Evolutionary conservation across 23 tunicate genomes (phyloP), one percentile per base, ranked within the genome.

Genomic region (Halocynthia roretzi): DNA sequence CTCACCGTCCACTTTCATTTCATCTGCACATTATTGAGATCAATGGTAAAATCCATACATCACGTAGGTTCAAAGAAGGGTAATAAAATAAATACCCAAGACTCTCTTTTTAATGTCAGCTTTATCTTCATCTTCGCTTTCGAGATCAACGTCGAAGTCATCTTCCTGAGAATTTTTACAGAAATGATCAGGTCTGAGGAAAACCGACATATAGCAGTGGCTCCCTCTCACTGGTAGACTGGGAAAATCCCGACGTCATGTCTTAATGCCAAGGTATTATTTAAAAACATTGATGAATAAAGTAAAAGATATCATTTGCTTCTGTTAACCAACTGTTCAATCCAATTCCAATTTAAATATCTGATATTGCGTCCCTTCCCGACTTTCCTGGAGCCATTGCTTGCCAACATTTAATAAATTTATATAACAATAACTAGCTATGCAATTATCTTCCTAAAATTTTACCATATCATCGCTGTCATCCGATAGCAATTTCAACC

Each of bases 1-100:
- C 2, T 68, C 79, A n/a, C 77, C 83, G 8, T 87, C 93, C 8
- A 62, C 70, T 53, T 63, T 15, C 96, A 89, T 89, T 61, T 89
- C 96, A 15, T 69, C 78, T 74, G 56, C 8, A 18, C 64, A 18
- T 15, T 68, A 18, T 1, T 31, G 44, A 14, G 51, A 68, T 14
- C 51, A 68, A 68, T 14, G 51, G 51, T 17, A 20, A 14, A 22
- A 17, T 19, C 40, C 40, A 68, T 14, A 17, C n/a, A 20, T 18
- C 18, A 19, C 15, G 40, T 19, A 17, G 19, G 40, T n/a, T 68
- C 73, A 4, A 20, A 18, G 2, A 14, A 15, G 15, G 2, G 15
- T 21, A 21, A 68, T 21, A 4, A 31, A 31, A 31, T 31, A 31
- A 0, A 31, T 71, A 71, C 76, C 77, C 7, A 90, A 52, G 18